phyloP scores from a whole-genome alignment of 2,113 vertebrate species.

The Planiliza haematocheilus region DNA sequence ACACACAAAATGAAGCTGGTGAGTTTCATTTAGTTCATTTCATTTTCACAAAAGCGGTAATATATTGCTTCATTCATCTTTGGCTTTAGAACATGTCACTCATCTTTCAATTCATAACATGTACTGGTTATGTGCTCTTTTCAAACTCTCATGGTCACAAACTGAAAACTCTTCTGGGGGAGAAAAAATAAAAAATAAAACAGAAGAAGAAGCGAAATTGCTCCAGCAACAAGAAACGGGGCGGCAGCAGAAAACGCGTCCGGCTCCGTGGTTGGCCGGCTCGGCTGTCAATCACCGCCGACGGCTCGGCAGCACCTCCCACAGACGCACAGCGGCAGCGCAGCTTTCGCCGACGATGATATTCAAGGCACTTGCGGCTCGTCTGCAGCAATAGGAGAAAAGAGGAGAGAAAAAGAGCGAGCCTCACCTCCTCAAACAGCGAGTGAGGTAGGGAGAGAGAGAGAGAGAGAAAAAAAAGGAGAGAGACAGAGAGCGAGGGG shows the following conservation, averaged over 20 bases:
- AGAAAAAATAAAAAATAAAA: too few species aligned
- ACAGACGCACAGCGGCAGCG: slow-evolving; percentile 76
- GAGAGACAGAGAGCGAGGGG: slow-evolving; percentile 39
- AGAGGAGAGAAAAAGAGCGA: slow-evolving; percentile 58
- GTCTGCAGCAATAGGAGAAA: slow-evolving; percentile 76
- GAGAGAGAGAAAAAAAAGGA: not conserved
- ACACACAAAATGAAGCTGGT: too few species aligned
- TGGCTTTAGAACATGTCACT: too few species aligned
- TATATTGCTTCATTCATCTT: too few species aligned
- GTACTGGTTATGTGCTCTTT: not conserved
- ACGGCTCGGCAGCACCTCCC: slow-evolving; percentile 76
- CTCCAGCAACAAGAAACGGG: slow-evolving; percentile 63
- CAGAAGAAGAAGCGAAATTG: not conserved
- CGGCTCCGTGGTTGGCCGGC: slow-evolving; percentile 60
- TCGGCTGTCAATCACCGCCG: slow-evolving; percentile 62
- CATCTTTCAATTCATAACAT: not conserved
- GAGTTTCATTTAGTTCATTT: too few species aligned
- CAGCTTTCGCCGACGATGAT: slow-evolving; percentile 76
- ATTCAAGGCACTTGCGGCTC: slow-evolving; percentile 76
- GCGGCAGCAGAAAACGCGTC: not conserved
- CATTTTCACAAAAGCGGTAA: too few species aligned
- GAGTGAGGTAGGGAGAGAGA: slow-evolving; percentile 60
- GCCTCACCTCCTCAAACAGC: slow-evolving; percentile 68
- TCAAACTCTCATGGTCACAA: not conserved
- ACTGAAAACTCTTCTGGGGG: slow-evolving; percentile 23